A percentile compares a stretch with the other conserved stretches of the same genome.
phyloP scores from a whole-genome alignment of 2,797 vertebrate genomes.

The Chaunax sp. region DNA sequence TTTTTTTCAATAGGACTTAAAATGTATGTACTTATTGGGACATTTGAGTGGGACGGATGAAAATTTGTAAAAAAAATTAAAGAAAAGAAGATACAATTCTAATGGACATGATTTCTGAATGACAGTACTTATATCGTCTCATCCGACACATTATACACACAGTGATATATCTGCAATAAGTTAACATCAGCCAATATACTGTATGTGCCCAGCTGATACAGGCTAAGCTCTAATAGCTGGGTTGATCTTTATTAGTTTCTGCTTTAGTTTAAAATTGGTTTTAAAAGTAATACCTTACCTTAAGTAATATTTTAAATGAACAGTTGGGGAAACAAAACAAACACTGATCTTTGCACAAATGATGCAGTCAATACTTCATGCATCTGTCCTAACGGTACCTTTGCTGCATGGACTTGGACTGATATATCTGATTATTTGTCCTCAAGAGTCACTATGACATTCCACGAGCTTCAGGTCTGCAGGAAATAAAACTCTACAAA shows the following conservation, averaged over 20 bases:
- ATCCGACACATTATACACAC: too few species aligned
- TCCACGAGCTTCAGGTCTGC: neutral
- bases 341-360: neutral
- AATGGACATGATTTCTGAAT: too few species aligned
- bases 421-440: too few species aligned
- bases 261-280: neutral
- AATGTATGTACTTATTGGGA: too few species aligned
- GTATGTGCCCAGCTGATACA: too few species aligned
- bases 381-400: neutral
- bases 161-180: neutral
- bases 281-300: too few species aligned
- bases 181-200: neutral
- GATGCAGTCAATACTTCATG: slow-evolving; percentile 24
- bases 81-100: too few species aligned
- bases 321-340: neutral
- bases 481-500: slow-evolving; percentile 33
- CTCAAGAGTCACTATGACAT: neutral
- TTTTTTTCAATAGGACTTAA: too few species aligned
- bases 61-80: neutral
- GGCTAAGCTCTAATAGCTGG: neutral
- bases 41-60: neutral
- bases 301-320: slow-evolving; percentile 1
- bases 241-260: neutral
- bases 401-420: slow-evolving; percentile 9
- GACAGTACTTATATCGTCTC: too few species aligned